Evolutionary conservation across 92 coral and sea anemone genomes (phyloP), one percentile per base, ranked within the genome.

Genomic region (Hydrozoanthus gracilis): DNA sequence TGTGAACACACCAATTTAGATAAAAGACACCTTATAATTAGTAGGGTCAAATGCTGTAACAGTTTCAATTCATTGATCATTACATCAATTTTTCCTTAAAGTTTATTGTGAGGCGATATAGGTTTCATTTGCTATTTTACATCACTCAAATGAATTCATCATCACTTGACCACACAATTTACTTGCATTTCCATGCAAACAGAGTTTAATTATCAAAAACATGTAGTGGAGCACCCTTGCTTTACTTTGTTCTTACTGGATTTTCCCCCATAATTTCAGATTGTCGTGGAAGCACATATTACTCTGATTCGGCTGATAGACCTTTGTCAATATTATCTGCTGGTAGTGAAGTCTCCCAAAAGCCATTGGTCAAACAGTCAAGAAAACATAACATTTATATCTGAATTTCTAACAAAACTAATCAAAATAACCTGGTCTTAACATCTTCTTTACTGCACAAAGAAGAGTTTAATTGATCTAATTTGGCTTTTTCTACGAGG

Each of bases 341-440:
- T n/a, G 85, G 85, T 13, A 80, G 85, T 65, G 85, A 66, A 80
- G 74, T 65, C 12, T 80, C 85, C 64, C 85, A 80, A 80, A 80
- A 68, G 51, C 85, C 85, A 49, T 49, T 80, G 60, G 85, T 80
- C 56, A 80, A 80, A 80, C 60, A 17, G 62, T 66, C 82, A 66
- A 47, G 47, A 9, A 16, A 70, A 48, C 14, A 11, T 39, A 17
- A 47, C 48, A 15, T 66, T 64, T 54, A 80, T 66, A 17, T 80
- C 11, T 68, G 73, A 68, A 11, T 9, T 66, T 17, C 51, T 76
- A 48, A 80, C 13, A 66, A 80, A 47, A 17, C 85, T 80, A 80
- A 80, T 61, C 82, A 80, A 80, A 6, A 45, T 62, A 80, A 70
- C 74, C 55, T 8, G 50, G 66, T 64, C 39, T 64, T 39, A 45